Evolutionary conservation across 2,797 vertebrate genomes (phyloP), one percentile per base, ranked within the genome.

Genomic region (Enteromius viviparus): DNA sequence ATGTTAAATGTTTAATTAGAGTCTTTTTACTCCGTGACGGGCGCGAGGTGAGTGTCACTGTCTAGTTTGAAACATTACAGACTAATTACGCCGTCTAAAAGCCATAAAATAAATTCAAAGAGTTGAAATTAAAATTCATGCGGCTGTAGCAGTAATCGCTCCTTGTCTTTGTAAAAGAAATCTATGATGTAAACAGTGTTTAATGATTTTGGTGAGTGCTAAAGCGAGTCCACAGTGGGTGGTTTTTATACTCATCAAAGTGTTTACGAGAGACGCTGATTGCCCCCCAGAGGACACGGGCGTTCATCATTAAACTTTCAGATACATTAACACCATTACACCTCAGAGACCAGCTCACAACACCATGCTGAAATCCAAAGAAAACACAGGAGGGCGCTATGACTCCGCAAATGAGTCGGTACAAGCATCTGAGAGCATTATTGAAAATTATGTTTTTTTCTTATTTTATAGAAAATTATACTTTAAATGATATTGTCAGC

Each of bases 351-450:
- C 49, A 53, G n/a, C 72, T 26, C 72, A 60, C 55, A 37, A 19
- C 51, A 29, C 66, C 12, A 11, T 76, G 29, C 40, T 40, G n/a
- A 49, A 69, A 68, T 78, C 40, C 40, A 19, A 58, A 76, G 9
- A 45, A 14, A 70, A 26, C 88, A 88, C 85, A 68, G 81, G 89
- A 75, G 89, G 86, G 84, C 3, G 71, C 71, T 86, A 19, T 72
- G 76, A 68, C 37, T n/a, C 66, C 45, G 60, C 11, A 11, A 40
- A 76, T n/a, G 23, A 34, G 45, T 49, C 42, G 1, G 42, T 26
- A 0, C 69, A 72, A 21, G 32, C 26, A 32, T 21, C 26, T 6
- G 0, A 34, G 49, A 74, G 17, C 17, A n/a, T 21, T 51, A 14
- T 11, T 8, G 29, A 14, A 53, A 74, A 74, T 34, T 0, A 0